Conservation (phyloP, 2,888 invertebrate genomes). For the Pardosa pseudoannulata region DNA sequence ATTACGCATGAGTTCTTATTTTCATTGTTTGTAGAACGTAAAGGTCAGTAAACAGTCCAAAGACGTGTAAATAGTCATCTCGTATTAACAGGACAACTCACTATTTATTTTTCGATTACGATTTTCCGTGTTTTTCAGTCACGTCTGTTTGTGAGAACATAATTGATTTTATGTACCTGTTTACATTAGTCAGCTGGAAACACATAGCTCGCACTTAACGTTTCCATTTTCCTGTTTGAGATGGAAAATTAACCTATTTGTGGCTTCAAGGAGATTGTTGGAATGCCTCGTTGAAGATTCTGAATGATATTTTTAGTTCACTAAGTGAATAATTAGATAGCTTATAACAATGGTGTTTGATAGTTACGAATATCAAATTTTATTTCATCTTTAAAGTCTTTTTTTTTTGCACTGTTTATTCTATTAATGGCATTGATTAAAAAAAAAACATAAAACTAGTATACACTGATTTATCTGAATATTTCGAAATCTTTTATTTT, state of each 20-base stretch:
- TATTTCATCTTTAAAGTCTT: too few relatives aligned
- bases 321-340: too few relatives aligned
- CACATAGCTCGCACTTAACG: background rate
- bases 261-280: too few relatives aligned
- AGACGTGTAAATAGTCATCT: background rate
- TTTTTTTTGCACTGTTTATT: too few relatives aligned
- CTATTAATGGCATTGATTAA: too few relatives aligned
- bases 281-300: background rate
- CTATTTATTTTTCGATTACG: background rate
- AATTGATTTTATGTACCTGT: conserved; percentile 4
- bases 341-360: too few relatives aligned
- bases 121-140: background rate
- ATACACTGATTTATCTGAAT: too few relatives aligned
- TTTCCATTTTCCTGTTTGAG: background rate
- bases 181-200: background rate
- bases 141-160: background rate
- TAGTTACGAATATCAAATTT: too few relatives aligned
- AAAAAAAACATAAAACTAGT: too few relatives aligned
- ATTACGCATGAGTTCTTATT: too few relatives aligned
- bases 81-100: background rate
- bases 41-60: conserved; percentile 1
- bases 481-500: too few relatives aligned
- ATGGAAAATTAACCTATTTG: background rate
- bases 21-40: background rate
- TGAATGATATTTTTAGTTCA: too few relatives aligned